Evolutionary conservation across 2,113 vertebrate species (phyloP).

Genomic region (Tricholaema leucomelas): DNA sequence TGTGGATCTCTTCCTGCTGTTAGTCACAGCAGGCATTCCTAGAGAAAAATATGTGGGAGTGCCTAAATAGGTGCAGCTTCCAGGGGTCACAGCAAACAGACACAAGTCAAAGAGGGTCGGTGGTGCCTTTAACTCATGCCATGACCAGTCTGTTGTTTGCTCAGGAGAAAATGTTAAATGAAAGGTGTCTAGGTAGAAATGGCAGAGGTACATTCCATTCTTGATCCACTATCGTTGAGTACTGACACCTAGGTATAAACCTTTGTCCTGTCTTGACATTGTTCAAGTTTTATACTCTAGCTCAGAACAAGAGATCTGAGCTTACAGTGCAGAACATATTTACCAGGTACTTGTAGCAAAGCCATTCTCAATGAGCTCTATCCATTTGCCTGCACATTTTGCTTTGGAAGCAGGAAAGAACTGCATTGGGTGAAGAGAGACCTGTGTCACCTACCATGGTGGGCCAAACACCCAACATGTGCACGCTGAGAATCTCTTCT

Average conservation of each 20-base stretch:
- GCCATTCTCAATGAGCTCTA: background rate
- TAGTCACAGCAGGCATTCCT: background rate
- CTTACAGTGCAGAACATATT: background rate
- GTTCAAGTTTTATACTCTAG: too few relatives aligned
- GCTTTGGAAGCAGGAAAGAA: background rate
- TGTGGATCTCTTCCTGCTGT: background rate
- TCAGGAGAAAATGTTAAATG: background rate
- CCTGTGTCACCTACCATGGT: too few relatives aligned
- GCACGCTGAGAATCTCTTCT: background rate
- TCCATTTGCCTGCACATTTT: background rate
- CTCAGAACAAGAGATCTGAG: background rate
- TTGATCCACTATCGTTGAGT: background rate
- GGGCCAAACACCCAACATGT: too few relatives aligned
- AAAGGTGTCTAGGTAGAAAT: background rate
- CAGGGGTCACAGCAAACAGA: background rate
- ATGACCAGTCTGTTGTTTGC: background rate
- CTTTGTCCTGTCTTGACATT: background rate
- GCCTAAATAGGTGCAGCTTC: background rate
- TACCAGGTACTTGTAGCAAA: background rate
- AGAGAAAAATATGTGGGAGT: background rate
- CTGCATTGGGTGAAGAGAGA: background rate
- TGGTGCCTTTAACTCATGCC: background rate
- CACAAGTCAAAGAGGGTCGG: background rate
- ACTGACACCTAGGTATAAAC: background rate
- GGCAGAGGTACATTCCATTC: background rate